phyloP scores from a whole-genome alignment of 1,140 invertebrate species.

The Scaptomyza hsui region DNA sequence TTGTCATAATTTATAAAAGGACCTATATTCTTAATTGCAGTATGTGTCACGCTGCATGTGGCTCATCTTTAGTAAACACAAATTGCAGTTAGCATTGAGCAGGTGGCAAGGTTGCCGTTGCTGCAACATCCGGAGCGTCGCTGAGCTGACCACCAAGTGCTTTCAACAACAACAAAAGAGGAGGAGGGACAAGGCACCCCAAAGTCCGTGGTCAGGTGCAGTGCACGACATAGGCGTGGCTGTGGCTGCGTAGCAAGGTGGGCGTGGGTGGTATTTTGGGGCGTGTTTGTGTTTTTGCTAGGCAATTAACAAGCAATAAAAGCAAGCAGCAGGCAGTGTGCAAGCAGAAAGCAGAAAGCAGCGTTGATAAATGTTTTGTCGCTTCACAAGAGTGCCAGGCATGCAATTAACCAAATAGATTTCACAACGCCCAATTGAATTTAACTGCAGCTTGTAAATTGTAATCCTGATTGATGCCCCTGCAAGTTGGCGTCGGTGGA shows the following conservation, averaged over 20 bases:
- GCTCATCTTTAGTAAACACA: conserved; percentile 11
- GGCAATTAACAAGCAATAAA: conserved; percentile 82
- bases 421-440: conserved; percentile 66
- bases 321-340: conserved; percentile 38
- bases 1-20: too few relatives aligned
- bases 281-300: conserved; percentile 67
- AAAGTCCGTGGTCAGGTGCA: conserved; percentile 37
- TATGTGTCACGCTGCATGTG: conserved; percentile 36
- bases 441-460: conserved; percentile 11
- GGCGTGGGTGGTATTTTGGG: conserved; percentile 32
- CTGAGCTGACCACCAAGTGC: conserved; percentile 53
- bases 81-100: not conserved
- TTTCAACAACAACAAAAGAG: conserved; percentile 34
- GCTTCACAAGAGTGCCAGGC: conserved; percentile 48
- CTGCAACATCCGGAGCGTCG: conserved; percentile 6
- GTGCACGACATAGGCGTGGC: conserved; percentile 63
- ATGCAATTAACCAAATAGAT: conserved; percentile 70
- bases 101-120: conserved; percentile 6
- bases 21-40: not conserved
- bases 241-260: conserved; percentile 17
- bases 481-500: not conserved
- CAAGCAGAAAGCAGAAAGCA: conserved; percentile 19
- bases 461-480: conserved; percentile 48
- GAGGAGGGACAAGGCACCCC: not conserved
- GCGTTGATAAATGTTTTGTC: conserved; percentile 64